These are phyloP conservation scores for Pitta sordida DNA, from an alignment of 2,113 vertebrate genomes.

Conservation along the genomic window DNA sequence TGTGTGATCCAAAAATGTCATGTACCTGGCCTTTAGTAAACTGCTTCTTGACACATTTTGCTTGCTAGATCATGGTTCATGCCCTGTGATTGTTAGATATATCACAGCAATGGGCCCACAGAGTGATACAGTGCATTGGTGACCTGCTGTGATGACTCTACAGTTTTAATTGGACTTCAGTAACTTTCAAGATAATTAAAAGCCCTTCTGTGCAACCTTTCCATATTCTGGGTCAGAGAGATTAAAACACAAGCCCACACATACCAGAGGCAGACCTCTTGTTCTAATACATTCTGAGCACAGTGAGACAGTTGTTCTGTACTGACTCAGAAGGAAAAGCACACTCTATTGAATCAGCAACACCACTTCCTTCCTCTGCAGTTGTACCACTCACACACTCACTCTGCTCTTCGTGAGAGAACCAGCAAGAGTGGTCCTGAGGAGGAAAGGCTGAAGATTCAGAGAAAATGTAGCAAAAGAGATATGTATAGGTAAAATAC, in stretches of 20 bases:
- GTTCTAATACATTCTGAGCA: conserved; percentile 36
- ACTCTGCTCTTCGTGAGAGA: neutral
- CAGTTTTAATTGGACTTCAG: neutral
- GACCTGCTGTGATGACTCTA: neutral
- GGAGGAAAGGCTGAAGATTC: neutral
- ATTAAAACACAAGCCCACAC: conserved; percentile 30
- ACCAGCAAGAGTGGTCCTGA: neutral
- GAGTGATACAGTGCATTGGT: neutral
- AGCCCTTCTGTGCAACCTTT: conserved; percentile 20
- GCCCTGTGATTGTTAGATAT: neutral
- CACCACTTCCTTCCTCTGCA: conserved; percentile 59
- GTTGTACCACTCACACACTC: conserved; percentile 16
- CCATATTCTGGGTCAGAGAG: conserved; percentile 5
- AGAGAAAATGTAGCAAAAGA: neutral
- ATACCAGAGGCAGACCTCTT: neutral
- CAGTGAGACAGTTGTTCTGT: conserved; percentile 37
- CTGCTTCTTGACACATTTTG: neutral
- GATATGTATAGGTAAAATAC: neutral
- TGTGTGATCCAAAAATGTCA: neutral
- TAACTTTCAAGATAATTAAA: conserved; percentile 24
- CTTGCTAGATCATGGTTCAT: conserved; percentile 20
- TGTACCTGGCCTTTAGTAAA: neutral
- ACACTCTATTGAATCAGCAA: conserved; percentile 52
- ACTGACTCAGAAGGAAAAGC: conserved; percentile 61
- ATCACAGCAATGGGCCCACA: neutral